Base-by-base conservation (phyloP, 2,797 vertebrate species). In the Pipistrellus pygmaeus region DNA sequence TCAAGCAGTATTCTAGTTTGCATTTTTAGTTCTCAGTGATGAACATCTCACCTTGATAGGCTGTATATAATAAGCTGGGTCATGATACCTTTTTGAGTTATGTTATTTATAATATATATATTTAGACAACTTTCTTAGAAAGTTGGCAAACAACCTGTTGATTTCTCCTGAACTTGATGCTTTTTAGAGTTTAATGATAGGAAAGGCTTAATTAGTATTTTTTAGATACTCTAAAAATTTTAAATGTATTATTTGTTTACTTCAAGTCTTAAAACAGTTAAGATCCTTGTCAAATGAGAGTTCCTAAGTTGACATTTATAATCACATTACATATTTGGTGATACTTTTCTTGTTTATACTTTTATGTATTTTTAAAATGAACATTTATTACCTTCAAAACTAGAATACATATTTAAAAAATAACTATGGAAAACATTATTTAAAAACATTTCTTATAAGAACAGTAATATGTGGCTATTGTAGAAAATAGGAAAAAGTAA, bases 261-360 rank as follows among this genome's bases (percentile, higher is more conserved):
- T 89, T 96, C 5, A 53, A 82, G 57, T 78, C 78, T 93, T 85
- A 88, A 91, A 89, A 76, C 78, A 75, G 21, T 69, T 80, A 93
- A 91, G 46, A 75, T 64, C 10, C 35, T 83, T 87, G 76, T 66
- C 82, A 90, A 90, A 69, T 57, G 5, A 88, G 85, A 78, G 68
- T 86, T 76, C 51, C 30, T 38, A 94, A 81, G 18, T 3, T 90
- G 44, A 25, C 68, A 96, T 62, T 84, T 88, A 81, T 83, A 91
- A 92, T 66, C 77, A 87, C 12, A 62, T 73, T 78, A 80, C 23
- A 88, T 64, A 85, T 17, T 51, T 88, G n/a, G 38, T 88, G 25
- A 8, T 21, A 88, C 57, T 95, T 78, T 85, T 76, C n/a, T 76
- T 69, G 14, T 83, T 91, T 86, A 88, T 68, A 86, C 12, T 89